Evolutionary conservation across 2,797 vertebrate species (phyloP).

Genomic region (Danio kyathit): DNA sequence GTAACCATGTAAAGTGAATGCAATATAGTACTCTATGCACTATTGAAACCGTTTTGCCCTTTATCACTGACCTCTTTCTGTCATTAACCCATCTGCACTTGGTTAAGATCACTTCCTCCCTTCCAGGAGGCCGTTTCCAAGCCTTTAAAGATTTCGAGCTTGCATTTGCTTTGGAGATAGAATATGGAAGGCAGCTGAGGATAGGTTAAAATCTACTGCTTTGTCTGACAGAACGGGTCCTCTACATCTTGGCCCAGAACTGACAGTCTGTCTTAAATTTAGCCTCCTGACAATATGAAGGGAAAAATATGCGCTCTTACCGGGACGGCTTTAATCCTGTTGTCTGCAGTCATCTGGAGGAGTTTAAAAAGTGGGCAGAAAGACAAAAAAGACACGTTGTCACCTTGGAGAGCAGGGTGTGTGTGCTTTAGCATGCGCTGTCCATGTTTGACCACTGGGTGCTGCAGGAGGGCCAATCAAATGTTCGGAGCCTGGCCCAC

Average conservation of each 20-base stretch:
- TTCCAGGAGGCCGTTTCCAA: constrained; percentile 8
- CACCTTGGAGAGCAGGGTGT: constrained; percentile 10
- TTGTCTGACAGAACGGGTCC: constrained; percentile 17
- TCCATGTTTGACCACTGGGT: constrained; percentile 67
- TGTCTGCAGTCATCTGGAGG: constrained; percentile 50
- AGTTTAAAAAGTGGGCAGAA: constrained; percentile 28
- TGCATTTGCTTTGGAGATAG: constrained; percentile 15
- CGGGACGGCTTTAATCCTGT: constrained; percentile 60
- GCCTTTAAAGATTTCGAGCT: constrained; percentile 28
- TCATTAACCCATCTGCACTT: constrained; percentile 48
- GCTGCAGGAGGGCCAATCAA: constrained; percentile 63
- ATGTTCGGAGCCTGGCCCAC: background rate
- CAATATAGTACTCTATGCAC: background rate
- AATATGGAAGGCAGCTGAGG: constrained; percentile 34
- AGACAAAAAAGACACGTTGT: constrained; percentile 43
- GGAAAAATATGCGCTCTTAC: constrained; percentile 57
- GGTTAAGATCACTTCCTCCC: constrained; percentile 7
- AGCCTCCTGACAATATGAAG: constrained; percentile 36
- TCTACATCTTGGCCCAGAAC: constrained; percentile 39
- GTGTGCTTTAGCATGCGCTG: constrained; percentile 50
- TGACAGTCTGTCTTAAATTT: constrained; percentile 36
- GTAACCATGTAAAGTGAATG: constrained; percentile 21
- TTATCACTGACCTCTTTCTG: constrained; percentile 33
- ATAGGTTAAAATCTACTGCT: constrained; percentile 39
- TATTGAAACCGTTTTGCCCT: constrained; percentile 27